A percentile compares a stretch with the other conserved stretches of the same genome.
phyloP scores from a whole-genome alignment of 2,888 invertebrate genomes.

The Thymelicus acteon region DNA sequence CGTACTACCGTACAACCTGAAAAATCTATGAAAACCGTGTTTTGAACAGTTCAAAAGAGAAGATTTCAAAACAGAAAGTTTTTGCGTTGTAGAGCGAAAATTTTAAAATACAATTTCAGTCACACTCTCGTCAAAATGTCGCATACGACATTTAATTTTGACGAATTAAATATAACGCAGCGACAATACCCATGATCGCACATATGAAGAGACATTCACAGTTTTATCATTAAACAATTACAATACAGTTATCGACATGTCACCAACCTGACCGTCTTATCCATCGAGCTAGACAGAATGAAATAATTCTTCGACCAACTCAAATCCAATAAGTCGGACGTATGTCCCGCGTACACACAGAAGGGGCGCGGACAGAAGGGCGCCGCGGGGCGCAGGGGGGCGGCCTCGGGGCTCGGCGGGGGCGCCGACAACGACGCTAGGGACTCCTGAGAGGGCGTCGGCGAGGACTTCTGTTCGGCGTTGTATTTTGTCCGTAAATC shows the following conservation, averaged over 20 bases:
- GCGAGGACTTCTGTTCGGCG: constrained; percentile 94
- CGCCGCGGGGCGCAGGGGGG: constrained; percentile 84
- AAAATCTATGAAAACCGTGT: too few species aligned
- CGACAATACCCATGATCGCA: too few species aligned
- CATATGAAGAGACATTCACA: too few species aligned
- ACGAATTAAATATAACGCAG: too few species aligned
- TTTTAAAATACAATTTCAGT: too few species aligned
- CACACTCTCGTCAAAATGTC: too few species aligned
- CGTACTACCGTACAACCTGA: too few species aligned
- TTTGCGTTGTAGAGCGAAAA: too few species aligned
- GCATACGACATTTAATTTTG: too few species aligned
- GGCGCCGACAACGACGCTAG: constrained; percentile 86
- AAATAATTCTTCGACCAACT: constrained; percentile 99
- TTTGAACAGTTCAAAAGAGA: too few species aligned
- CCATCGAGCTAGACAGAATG: constrained; percentile 98
- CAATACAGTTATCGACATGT: constrained; percentile 82
- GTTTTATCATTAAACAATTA: too few species aligned
- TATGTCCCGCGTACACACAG: constrained; percentile 97
- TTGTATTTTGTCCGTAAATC: constrained; percentile 98
- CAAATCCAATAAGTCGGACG: constrained; percentile 97
- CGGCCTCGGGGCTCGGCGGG: constrained; percentile 80
- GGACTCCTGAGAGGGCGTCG: constrained; percentile 96
- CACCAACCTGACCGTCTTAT: constrained; percentile 92
- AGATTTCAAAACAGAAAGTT: too few species aligned
- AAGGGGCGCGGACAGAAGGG: constrained; percentile 96